Percentiles rank a stretch among this genome's conserved stretches.
Evolutionary conservation across 2,113 vertebrate genomes (phyloP).

Genomic region (Nettapus auritus): DNA sequence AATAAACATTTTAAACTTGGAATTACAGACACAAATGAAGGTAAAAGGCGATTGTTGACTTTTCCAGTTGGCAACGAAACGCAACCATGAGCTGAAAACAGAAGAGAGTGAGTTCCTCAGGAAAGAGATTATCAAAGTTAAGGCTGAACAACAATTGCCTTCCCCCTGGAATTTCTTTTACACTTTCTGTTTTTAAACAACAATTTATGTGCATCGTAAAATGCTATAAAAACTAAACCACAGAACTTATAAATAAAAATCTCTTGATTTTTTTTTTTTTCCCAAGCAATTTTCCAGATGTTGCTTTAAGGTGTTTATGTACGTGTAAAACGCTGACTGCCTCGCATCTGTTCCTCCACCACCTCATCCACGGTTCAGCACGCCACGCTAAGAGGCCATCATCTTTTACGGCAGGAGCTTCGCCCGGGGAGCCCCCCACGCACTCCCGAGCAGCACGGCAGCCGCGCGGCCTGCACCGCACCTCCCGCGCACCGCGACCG

Average conservation of each 20-base stretch:
- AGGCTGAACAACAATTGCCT: neutral
- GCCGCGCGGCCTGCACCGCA: neutral
- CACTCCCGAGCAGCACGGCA: neutral
- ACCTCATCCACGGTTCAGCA: neutral
- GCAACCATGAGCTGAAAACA: neutral
- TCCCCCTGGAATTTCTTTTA: neutral
- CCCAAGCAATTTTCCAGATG: neutral
- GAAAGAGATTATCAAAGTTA: constrained; percentile 20
- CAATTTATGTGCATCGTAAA: constrained; percentile 32
- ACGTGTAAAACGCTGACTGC: neutral
- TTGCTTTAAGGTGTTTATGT: neutral
- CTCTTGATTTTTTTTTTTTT: neutral
- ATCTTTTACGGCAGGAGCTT: neutral
- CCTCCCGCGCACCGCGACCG: too few species aligned
- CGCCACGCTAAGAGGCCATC: neutral
- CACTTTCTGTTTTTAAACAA: neutral
- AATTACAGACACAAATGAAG: neutral
- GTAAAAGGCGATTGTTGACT: neutral
- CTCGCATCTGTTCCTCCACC: neutral
- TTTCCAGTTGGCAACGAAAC: neutral
- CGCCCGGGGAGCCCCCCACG: neutral
- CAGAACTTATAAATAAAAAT: neutral
- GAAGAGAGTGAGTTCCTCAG: neutral
- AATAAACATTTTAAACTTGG: neutral
- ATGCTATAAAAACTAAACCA: neutral